Conservation (phyloP, 2,797 vertebrate genomes). For the Malacoctenus gilli region DNA sequence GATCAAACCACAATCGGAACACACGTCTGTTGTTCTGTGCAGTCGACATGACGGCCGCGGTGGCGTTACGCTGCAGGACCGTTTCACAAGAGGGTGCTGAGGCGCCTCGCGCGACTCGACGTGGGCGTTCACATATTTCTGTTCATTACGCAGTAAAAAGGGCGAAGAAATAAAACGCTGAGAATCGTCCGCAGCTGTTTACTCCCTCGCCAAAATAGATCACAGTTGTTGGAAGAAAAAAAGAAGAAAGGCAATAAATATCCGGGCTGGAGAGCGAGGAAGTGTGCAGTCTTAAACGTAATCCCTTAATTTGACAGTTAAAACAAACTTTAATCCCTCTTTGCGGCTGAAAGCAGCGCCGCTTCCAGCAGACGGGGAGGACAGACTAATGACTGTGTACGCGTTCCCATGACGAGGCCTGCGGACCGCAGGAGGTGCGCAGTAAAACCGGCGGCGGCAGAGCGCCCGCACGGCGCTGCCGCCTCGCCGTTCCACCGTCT, state of each 20-base stretch:
- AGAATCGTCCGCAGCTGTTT: slow-evolving; percentile 43
- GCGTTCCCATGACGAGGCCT: slow-evolving; percentile 48
- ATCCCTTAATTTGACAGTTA: slow-evolving; percentile 61
- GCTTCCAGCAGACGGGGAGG: slow-evolving; percentile 42
- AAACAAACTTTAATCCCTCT: slow-evolving; percentile 45
- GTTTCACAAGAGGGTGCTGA: slow-evolving; percentile 65
- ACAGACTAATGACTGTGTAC: slow-evolving; percentile 56
- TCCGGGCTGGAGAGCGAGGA: slow-evolving; percentile 37
- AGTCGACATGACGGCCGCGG: not conserved
- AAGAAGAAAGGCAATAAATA: slow-evolving; percentile 36
- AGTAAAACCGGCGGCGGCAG: slow-evolving; percentile 48
- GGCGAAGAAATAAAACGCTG: slow-evolving; percentile 44
- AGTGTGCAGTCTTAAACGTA: slow-evolving; percentile 55
- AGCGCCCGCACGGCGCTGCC: slow-evolving; percentile 48
- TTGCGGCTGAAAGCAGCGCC: slow-evolving; percentile 43
- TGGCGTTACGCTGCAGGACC: slow-evolving; percentile 21
- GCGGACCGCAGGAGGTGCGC: slow-evolving; percentile 48
- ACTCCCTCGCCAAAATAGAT: slow-evolving; percentile 31
- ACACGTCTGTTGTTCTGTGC: slow-evolving; percentile 8
- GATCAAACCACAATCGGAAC: too few relatives aligned
- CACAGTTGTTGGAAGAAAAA: slow-evolving; percentile 20
- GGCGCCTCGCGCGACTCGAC: slow-evolving; percentile 19
- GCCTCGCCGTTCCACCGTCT: slow-evolving; percentile 39
- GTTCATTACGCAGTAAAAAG: slow-evolving; percentile 11
- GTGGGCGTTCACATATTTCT: slow-evolving; percentile 28